These are phyloP conservation scores for Anser cygnoides DNA, from an alignment of 2,113 vertebrate genomes.

Conservation along the genomic window DNA sequence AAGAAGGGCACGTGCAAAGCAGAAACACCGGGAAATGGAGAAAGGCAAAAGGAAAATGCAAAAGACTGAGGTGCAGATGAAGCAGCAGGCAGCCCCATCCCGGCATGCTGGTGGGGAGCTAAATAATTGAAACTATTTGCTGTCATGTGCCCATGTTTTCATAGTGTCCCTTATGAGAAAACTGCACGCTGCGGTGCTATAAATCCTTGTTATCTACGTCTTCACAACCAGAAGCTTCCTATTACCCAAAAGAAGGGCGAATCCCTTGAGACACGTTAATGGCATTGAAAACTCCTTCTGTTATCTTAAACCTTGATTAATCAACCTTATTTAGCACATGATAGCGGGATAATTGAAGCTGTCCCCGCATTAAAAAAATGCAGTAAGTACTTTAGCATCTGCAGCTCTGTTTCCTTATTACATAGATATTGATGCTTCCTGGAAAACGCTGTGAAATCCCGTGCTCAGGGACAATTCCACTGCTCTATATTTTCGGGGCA, in stretches of 20 bases:
- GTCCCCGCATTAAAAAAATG: neutral
- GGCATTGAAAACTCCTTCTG: constrained; percentile 40
- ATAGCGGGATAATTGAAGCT: constrained; percentile 36
- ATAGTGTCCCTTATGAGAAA: neutral
- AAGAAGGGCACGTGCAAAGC: neutral
- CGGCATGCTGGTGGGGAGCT: neutral
- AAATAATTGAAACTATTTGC: constrained; percentile 28
- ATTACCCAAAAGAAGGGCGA: constrained; percentile 43
- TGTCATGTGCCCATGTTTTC: constrained; percentile 27
- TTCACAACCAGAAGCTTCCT: constrained; percentile 43
- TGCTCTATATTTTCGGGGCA: constrained; percentile 33
- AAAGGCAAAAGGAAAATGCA: neutral
- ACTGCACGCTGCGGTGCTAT: neutral
- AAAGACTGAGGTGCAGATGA: neutral
- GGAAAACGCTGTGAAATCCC: constrained; percentile 6
- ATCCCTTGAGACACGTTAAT: constrained; percentile 21
- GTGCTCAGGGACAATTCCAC: neutral
- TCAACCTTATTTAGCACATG: constrained; percentile 31
- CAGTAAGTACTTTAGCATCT: constrained; percentile 1
- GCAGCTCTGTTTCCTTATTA: constrained; percentile 7
- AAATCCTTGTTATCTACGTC: constrained; percentile 40
- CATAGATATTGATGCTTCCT: constrained; percentile 12
- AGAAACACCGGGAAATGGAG: neutral
- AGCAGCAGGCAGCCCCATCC: neutral
- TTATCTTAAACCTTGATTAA: constrained; percentile 55